These are phyloP conservation scores for Intellagama lesueurii DNA, from an alignment of 2,797 vertebrate species.

Conservation along the genomic window DNA sequence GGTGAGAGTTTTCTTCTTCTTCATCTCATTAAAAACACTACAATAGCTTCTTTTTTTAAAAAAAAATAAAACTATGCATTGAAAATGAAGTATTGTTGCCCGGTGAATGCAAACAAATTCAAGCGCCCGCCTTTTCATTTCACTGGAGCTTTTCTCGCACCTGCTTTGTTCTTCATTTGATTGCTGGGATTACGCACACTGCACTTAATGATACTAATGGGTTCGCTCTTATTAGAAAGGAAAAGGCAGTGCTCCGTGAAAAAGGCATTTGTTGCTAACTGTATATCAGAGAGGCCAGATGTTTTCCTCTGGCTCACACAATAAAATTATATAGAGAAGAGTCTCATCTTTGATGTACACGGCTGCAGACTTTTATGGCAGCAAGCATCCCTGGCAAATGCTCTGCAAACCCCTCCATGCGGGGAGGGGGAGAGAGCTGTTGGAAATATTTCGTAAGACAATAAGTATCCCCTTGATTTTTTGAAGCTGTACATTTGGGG, in stretches of 20 bases:
- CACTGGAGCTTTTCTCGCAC: not conserved
- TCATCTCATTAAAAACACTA: constrained; percentile 48
- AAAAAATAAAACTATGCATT: not conserved
- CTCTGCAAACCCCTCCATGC: not conserved
- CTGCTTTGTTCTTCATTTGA: constrained; percentile 27
- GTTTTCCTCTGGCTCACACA: constrained; percentile 32
- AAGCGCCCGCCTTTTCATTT: constrained; percentile 20
- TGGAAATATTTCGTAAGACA: constrained; percentile 29
- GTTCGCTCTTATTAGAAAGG: constrained; percentile 32
- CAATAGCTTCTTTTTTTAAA: constrained; percentile 23
- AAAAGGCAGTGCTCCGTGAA: constrained; percentile 31
- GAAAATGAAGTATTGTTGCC: constrained; percentile 36
- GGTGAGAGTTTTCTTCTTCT: constrained; percentile 49
- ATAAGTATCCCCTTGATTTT: constrained; percentile 3
- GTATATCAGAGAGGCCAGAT: constrained; percentile 41
- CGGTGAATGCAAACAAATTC: constrained; percentile 32
- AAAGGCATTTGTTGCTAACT: constrained; percentile 30
- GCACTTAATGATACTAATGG: constrained; percentile 32
- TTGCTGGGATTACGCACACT: not conserved
- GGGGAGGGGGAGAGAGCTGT: constrained; percentile 2
- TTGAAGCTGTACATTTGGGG: not conserved
- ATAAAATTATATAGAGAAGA: constrained; percentile 11
- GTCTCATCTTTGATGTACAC: constrained; percentile 19
- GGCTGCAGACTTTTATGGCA: constrained; percentile 28
- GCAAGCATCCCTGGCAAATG: not conserved